Evolutionary conservation across 2,113 vertebrate species (phyloP).

Genomic region (Oryzias celebensis): DNA sequence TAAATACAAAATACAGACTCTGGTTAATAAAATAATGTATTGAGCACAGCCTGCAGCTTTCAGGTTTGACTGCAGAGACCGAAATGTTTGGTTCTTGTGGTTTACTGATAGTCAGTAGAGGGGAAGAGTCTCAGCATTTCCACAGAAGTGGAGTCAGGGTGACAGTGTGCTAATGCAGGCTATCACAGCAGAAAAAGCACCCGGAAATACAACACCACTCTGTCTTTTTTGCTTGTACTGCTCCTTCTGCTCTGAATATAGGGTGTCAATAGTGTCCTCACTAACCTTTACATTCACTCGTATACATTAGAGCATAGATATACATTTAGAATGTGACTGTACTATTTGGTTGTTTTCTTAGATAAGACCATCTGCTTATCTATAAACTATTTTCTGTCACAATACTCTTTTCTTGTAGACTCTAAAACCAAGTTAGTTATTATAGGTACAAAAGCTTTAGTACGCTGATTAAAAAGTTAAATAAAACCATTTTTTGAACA

Average conservation of each 20-base stretch:
- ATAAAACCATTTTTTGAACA: no score
- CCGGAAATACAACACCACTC: slow-evolving; percentile 67
- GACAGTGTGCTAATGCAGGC: slow-evolving; percentile 65
- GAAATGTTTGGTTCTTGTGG: slow-evolving; percentile 18
- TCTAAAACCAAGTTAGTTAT: no score
- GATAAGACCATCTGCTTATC: no score
- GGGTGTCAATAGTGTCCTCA: slow-evolving; percentile 52
- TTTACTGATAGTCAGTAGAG: slow-evolving; percentile 34
- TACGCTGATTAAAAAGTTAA: no score
- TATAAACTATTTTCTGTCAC: no score
- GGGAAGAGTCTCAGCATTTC: slow-evolving; percentile 63
- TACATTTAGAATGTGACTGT: not conserved
- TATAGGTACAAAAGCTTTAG: no score
- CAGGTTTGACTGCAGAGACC: slow-evolving; percentile 30
- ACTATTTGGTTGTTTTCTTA: no score
- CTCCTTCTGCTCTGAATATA: slow-evolving; percentile 53
- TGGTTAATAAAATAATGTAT: no score
- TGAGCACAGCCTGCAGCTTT: no score
- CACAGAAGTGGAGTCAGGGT: slow-evolving; percentile 64
- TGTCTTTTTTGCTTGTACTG: slow-evolving; percentile 24
- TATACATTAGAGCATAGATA: slow-evolving; percentile 13
- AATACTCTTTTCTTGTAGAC: no score
- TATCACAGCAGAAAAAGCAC: slow-evolving; percentile 40
- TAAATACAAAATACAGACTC: no score
- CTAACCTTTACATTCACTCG: slow-evolving; percentile 53